phyloP scores from a whole-genome alignment of 2,888 invertebrate species.

The Lepidochitona cinerea region DNA sequence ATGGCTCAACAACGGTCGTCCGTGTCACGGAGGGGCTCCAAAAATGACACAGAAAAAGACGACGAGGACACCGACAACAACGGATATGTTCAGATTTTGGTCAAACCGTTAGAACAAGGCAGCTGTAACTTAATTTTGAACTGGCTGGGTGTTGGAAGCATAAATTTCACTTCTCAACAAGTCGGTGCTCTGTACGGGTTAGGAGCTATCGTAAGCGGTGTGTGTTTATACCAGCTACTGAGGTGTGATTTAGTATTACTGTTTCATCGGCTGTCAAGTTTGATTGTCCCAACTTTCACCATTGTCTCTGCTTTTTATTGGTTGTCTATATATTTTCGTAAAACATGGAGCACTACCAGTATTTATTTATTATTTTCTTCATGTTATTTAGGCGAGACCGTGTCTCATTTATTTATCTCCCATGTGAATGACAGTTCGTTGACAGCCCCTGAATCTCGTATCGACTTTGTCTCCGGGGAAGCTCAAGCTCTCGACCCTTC shows the following conservation, averaged over 20 bases:
- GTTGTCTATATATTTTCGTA: slow-evolving; percentile 64
- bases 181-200: slow-evolving; percentile 53
- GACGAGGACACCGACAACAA: slow-evolving; percentile 78
- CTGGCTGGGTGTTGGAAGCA: slow-evolving; percentile 56
- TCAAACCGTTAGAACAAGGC: slow-evolving; percentile 64
- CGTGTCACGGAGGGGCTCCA: slow-evolving; percentile 49
- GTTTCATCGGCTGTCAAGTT: slow-evolving; percentile 60
- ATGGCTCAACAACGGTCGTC: slow-evolving; percentile 59
- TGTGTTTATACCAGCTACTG: slow-evolving; percentile 52
- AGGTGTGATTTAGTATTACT: slow-evolving; percentile 60
- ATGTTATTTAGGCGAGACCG: slow-evolving; percentile 66
- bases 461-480: background rate
- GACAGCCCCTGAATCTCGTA: background rate
- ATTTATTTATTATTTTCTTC: slow-evolving; percentile 67
- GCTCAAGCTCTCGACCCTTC: background rate
- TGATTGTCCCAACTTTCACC: slow-evolving; percentile 66
- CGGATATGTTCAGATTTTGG: slow-evolving; percentile 78
- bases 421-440: slow-evolving; percentile 20
- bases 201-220: slow-evolving; percentile 44
- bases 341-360: slow-evolving; percentile 68
- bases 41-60: slow-evolving; percentile 59
- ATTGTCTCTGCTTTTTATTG: slow-evolving; percentile 67
- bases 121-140: slow-evolving; percentile 56
- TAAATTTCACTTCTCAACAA: slow-evolving; percentile 52
- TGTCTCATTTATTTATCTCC: slow-evolving; percentile 56